Evolutionary conservation across 2,797 vertebrate species (phyloP), one percentile per base, ranked within the genome.

Genomic region (Pteronotus mesoamericanus): DNA sequence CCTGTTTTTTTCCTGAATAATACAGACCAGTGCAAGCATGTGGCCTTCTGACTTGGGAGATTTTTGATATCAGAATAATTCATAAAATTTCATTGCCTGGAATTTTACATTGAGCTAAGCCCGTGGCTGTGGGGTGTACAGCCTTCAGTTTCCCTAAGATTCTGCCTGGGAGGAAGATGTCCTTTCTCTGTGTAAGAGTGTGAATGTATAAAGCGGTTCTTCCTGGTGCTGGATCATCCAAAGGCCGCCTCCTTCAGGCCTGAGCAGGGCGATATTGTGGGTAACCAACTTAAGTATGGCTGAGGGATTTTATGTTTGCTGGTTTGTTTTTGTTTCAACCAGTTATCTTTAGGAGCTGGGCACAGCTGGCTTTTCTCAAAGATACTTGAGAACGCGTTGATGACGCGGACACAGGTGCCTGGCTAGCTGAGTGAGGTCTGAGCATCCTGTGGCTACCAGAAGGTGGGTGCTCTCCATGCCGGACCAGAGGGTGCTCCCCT

Each of bases 311-410:
- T 9, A 34, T 3, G 0, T 34, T 34, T 15, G 6, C 44, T 44
- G 59, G 55, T 26, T 57, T 59, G 26, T 61, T 61, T 37, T 46
- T 19, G 6, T 42, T 74, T 66, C 21, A 34, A 19, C 26, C 0
- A 0, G 26, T 11, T 1, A 0, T n/a, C 19, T 7, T 53, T 14
- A 29, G 51, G 59, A 42, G 5, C 42, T 26, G 46, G 39, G 22
- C 6, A 16, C 26, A 0, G 1, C 24, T 14, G 64, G 14, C 3
- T 75, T 57, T 72, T 22, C 37, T 42, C 87, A 10, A 21, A 83
- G 57, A 39, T 12, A 24, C 29, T 9, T 0, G 0, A 10, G 34
- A 5, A 51, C 15, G 2, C 26, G 1, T 6, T 0, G 12, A 5
- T 3, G 24, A 1, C 5, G 3, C 18, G 10, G 51, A 46, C 32